Evolutionary conservation across 2,113 vertebrate genomes (phyloP).

Genomic region (Gnathonemus longibarbis): DNA sequence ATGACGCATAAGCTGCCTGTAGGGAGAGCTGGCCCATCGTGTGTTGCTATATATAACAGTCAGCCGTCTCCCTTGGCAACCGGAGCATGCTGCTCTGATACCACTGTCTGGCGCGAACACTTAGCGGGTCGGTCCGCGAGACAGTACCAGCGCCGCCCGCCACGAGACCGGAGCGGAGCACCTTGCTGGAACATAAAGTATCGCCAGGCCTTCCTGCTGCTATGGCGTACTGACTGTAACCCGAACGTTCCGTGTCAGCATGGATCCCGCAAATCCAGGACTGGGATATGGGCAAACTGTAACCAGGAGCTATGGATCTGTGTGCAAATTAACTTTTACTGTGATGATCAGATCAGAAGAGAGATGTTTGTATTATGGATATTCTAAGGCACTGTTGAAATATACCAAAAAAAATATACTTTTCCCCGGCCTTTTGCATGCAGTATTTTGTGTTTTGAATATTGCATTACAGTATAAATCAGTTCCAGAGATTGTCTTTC

Average conservation of each 20-base stretch:
- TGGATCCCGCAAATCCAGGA: neutral
- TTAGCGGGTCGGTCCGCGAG: neutral
- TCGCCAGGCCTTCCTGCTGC: neutral
- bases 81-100: conserved; percentile 34
- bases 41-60: conserved; percentile 50
- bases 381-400: neutral
- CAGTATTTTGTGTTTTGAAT: neutral
- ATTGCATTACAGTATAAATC: neutral
- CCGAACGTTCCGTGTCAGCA: neutral
- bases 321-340: neutral
- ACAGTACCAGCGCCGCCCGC: neutral
- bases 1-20: conserved; percentile 36
- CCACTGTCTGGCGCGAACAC: neutral
- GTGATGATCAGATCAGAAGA: neutral
- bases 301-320: neutral
- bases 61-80: conserved; percentile 51
- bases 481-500: neutral
- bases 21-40: conserved; percentile 46
- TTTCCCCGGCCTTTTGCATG: neutral
- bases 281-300: neutral
- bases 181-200: neutral
- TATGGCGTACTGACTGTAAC: neutral
- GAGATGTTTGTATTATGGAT: neutral
- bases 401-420: neutral
- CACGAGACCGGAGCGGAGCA: neutral